phyloP scores from a whole-genome alignment of 2,888 invertebrate genomes.

The Agonopterix alstromeriana region DNA sequence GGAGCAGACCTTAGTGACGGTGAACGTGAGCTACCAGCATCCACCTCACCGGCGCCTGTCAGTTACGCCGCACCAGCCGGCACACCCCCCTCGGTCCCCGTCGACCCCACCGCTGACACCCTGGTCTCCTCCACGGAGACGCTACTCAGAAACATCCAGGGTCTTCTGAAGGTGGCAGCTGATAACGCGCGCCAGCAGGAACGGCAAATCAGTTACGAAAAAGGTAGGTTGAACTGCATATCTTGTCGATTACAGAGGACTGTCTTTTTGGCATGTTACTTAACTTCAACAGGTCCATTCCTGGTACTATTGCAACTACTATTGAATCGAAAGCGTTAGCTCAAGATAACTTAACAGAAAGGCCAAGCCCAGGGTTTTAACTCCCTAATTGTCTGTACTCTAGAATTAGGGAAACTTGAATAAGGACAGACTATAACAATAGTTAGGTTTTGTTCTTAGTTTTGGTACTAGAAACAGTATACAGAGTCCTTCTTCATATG shows the following conservation, averaged over 20 bases:
- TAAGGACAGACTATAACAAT: too few species aligned
- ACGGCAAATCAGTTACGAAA: conserved; percentile 96
- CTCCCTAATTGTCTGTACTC: too few species aligned
- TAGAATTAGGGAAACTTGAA: too few species aligned
- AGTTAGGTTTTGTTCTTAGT: too few species aligned
- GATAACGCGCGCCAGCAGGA: conserved; percentile 98
- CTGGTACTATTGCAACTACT: too few species aligned
- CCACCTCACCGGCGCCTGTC: conserved; percentile 81
- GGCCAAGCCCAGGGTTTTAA: too few species aligned
- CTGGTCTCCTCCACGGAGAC: conserved; percentile 93
- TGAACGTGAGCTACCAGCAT: conserved; percentile 80
- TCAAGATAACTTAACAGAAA: too few species aligned
- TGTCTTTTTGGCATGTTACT: too few species aligned
- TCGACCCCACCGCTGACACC: conserved; percentile 69
- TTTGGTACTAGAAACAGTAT: too few species aligned
- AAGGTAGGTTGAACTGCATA: conserved; percentile 79
- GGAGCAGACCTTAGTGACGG: conserved; percentile 86
- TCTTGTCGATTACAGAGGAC: background rate
- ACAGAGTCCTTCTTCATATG: too few species aligned
- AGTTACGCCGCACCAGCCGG: conserved; percentile 88
- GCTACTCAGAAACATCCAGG: conserved; percentile 95
- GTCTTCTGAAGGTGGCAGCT: conserved; percentile 96
- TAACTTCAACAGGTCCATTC: too few species aligned
- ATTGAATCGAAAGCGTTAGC: too few species aligned
- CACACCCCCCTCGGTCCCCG: conserved; percentile 60